Base-by-base conservation (phyloP, 1,140 invertebrate genomes). In the Aphidius gifuensis region DNA sequence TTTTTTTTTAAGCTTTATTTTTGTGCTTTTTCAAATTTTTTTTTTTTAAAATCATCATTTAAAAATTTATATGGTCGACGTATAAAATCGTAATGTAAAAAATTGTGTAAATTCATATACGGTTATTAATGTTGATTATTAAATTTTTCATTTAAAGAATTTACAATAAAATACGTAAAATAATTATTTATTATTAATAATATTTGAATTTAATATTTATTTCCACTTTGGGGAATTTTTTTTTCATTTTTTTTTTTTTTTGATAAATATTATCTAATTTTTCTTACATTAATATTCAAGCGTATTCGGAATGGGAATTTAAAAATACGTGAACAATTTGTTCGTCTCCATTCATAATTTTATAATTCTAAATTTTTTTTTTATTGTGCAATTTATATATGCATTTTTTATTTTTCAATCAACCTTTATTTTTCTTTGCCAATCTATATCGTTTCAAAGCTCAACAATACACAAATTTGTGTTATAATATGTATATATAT, bases 41-140 rank as follows among this genome's bases (percentile, higher is more conserved):
- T 21, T 40, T 4, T 40, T 8, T 47, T 53, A 42, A 51, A 9
- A 43, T 23, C 9, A 61, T 21, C n/a, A 32, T 32, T 32, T 54
- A 46, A 7, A 32, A 9, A 56, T 59, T 40, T 56, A 60, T 53
- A 48, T 32, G 39, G 43, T 66, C 65, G 58, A 69, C 62, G 68
- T 73, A 73, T 60, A 73, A 73, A 73, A 73, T 70, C 51, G 62
- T 70, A 68, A 71, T 68, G 68, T 73, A 73, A 71, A 73, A 73
- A 73, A 71, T 70, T 44, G 65, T 73, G 68, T 71, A 73, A 73
- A 73, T 71, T 68, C 64, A 71, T 68, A 66, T 68, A 65, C 55
- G 69, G 63, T 71, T 58, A 60, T 53, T 60, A 64, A 69, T 56
- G 46, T 32, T 65, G 60, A 64, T 67, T 64, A 67, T 57, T 71